Evolutionary conservation across 2,797 vertebrate genomes (phyloP), one percentile per base, ranked within the genome.

Genomic region (Sciurus vulgaris): DNA sequence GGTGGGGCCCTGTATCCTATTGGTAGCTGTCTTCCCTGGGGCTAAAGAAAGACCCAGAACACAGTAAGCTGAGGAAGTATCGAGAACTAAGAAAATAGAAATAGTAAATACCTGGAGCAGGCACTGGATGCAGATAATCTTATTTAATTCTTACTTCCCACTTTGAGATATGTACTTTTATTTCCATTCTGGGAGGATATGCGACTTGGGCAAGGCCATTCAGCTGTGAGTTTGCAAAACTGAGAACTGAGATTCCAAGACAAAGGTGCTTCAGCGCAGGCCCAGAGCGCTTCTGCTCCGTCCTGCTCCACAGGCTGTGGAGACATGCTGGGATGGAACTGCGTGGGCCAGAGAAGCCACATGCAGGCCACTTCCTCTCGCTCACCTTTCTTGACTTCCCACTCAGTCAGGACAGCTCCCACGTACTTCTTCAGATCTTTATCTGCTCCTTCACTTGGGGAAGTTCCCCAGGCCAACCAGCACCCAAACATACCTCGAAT

Each of bases 301-400:
- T 7, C 14, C 2, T 26, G 22, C 49, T n/a, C 83, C 7, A 30
- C 22, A 10, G 54, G 41, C n/a, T 13, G 76, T 1, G 38, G 26
- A 22, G 63, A 5, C 17, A n/a, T 5, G 41, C 54, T 26, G 56
- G 41, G 67, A 41, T 56, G 89, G 78, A 91, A 76, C 59, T 69
- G 44, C 3, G 0, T 72, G 76, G 69, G 77, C 51, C 51, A 56
- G 56, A 82, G 44, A 67, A 88, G 73, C 84, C 70, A 51, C 74
- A 61, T 18, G 18, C 13, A 47, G 77, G 72, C 77, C 89, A 95
- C 96, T 97, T 97, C 96, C 97, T 96, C 76, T 67, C 70, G 14
- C 38, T 83, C 65, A 94, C 69, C 38, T 82, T 65, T 93, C 84
- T 83, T 63, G 54, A 26, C 51, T 56, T 84, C 82, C 92, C 89